Evolutionary conservation across 2,888 invertebrate species (phyloP).

Genomic region (Chelonus formosanus): DNA sequence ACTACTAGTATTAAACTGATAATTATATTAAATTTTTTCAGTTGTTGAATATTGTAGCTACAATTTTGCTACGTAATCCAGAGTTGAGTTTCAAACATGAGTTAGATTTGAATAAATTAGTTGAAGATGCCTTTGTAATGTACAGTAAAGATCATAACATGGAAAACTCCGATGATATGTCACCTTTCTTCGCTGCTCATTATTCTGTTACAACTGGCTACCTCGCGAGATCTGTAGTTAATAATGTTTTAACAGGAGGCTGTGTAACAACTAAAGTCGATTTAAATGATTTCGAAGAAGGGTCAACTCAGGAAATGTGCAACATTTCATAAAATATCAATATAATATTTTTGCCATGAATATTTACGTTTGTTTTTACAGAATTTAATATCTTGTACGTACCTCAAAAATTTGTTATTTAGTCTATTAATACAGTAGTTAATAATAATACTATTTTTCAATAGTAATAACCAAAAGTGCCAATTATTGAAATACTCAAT

Average conservation of each 20-base stretch:
- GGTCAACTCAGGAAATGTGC: conserved; percentile 66
- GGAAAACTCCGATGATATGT: conserved; percentile 63
- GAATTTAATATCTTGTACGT: too few relatives aligned
- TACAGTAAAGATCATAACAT: conserved; percentile 78
- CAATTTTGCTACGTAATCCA: conserved; percentile 93
- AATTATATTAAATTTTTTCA: conserved; percentile 67
- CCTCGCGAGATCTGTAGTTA: conserved; percentile 91
- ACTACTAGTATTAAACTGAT: conserved; percentile 44
- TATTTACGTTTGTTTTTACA: neutral
- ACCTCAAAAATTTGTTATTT: too few relatives aligned
- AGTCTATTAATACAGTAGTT: too few relatives aligned
- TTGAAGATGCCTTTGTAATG: conserved; percentile 85
- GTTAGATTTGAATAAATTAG: conserved; percentile 82
- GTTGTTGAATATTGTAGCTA: conserved; percentile 87
- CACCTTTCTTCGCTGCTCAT: conserved; percentile 76
- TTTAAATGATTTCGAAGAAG: conserved; percentile 66
- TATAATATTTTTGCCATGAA: conserved; percentile 9
- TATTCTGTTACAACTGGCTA: conserved; percentile 87
- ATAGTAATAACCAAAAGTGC: too few relatives aligned
- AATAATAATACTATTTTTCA: too few relatives aligned
- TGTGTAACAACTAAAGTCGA: conserved; percentile 68
- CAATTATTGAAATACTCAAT: too few relatives aligned
- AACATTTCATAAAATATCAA: conserved; percentile 53
- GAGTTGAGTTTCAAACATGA: conserved; percentile 87
- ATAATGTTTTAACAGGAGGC: conserved; percentile 86